A percentile compares a stretch with the other conserved stretches of the same genome.
Evolutionary conservation across 2,888 invertebrate species (phyloP).

Genomic region (Tribolium freemani): DNA sequence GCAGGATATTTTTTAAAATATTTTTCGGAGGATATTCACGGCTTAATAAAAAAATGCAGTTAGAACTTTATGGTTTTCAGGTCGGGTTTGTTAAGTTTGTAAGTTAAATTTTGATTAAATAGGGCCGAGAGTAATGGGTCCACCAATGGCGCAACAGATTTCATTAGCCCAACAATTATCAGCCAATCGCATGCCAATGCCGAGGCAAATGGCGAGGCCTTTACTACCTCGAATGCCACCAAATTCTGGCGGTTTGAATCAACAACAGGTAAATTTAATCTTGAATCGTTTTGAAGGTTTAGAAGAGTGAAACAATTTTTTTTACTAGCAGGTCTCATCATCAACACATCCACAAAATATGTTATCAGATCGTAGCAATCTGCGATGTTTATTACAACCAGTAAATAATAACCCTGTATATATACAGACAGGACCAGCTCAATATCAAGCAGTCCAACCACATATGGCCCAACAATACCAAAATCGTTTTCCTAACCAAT

Average conservation of each 20-base stretch:
- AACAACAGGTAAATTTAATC: constrained; percentile 42
- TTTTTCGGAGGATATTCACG: too few species aligned
- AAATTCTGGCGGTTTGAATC: constrained; percentile 54
- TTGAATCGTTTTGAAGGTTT: not conserved
- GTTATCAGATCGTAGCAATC: constrained; percentile 64
- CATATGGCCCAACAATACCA: constrained; percentile 66
- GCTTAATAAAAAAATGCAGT: too few species aligned
- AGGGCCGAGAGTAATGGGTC: constrained; percentile 49
- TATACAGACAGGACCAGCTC: constrained; percentile 66
- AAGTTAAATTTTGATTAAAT: too few species aligned
- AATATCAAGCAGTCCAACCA: constrained; percentile 67
- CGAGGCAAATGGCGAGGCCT: constrained; percentile 53
- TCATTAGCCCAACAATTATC: constrained; percentile 62
- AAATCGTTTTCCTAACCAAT: constrained; percentile 56
- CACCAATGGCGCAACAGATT: constrained; percentile 46
- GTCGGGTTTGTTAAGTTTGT: too few species aligned
- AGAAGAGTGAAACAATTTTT: constrained; percentile 9
- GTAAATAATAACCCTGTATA: constrained; percentile 62
- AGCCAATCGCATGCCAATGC: constrained; percentile 42
- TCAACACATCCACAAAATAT: constrained; percentile 75
- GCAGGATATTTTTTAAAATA: too few species aligned
- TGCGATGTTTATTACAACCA: constrained; percentile 66
- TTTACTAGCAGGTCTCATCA: constrained; percentile 68
- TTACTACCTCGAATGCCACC: constrained; percentile 51
- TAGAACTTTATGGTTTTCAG: too few species aligned